A percentile compares a stretch with the other conserved stretches of the same genome.
Evolutionary conservation across 1,140 invertebrate species (phyloP).

Genomic region (Ceratina japonica): DNA sequence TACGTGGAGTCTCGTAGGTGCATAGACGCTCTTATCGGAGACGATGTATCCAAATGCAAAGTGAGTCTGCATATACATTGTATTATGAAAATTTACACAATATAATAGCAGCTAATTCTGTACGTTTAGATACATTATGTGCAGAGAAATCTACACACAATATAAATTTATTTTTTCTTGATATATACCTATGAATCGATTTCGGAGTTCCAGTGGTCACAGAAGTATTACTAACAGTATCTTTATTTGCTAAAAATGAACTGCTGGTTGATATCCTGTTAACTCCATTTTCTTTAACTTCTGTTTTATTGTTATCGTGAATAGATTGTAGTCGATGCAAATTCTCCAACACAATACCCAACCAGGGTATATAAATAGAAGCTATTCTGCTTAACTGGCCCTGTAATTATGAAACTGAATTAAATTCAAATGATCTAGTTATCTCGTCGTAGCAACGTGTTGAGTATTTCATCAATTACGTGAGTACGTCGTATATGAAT

Average conservation of each 20-base stretch:
- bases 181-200: conserved; percentile 75
- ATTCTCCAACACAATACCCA: conserved; percentile 92
- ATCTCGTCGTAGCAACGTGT: no score
- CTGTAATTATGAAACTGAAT: conserved; percentile 71
- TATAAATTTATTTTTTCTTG: conserved; percentile 14
- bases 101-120: not conserved
- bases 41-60: conserved; percentile 80
- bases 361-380: conserved; percentile 93
- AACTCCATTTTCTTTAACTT: conserved; percentile 73
- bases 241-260: conserved; percentile 71
- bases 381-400: conserved; percentile 92
- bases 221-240: conserved; percentile 52
- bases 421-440: not conserved
- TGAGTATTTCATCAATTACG: no score
- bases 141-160: no score
- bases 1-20: conserved; percentile 87
- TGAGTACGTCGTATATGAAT: no score
- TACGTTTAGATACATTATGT: no score
- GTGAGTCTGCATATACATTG: conserved; percentile 76
- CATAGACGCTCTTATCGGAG: conserved; percentile 81
- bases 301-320: conserved; percentile 69
- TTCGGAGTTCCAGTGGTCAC: conserved; percentile 75
- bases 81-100: conserved; percentile 7
- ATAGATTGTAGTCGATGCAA: conserved; percentile 82
- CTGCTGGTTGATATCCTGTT: conserved; percentile 80